Base-by-base conservation (phyloP, 2,888 invertebrate genomes). In the Amblyteles armatorius region DNA sequence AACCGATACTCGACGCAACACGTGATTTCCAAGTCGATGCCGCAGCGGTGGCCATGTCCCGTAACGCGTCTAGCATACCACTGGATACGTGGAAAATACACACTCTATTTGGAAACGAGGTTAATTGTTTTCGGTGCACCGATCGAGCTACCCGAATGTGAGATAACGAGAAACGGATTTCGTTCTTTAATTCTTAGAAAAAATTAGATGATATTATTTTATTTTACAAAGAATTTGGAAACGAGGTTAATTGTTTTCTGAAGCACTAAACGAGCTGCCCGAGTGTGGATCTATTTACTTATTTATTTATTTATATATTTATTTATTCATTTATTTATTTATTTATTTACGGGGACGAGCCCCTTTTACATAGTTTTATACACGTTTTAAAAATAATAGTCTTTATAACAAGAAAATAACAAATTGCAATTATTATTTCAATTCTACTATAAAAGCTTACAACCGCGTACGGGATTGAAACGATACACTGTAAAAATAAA, bases 1-100 rank as follows among this genome's bases (percentile, higher is more conserved):
- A 78, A 73, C 68, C 68, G 50, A 84, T 81, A 68, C 57, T 67
- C 71, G 57, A 72, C 76, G 80, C 77, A 80, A 74, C 74, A 60
- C 60, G 74, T 74, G 63, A 74, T 50, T 63, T 74, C n/a, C 40
- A 48, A 74, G 22, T 19, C 29, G 63, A 63, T 63, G 33, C 48
- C n/a, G n/a, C 33, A 63, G 63, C 44, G 60, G 29, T 40, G 4
- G 57, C n/a, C 22, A 6, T n/a, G 40, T 36, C 40, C 73, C 26
- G 9, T 13, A 72, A 72, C 22, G 73, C 48, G 74, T 63, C 44
- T 33, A 29, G 48, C 48, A 63, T 74, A 50, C 29, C 48, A 19
- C 33, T 7, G 11, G 36, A 33, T 26, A 29, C 19, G 50, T 44
- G 40, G 40, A 74, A 22, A 60, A 44, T 26, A 29, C 16, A 4